Percentiles rank a stretch among this genome's conserved stretches.
Evolutionary conservation across 2,888 invertebrate species (phyloP).

Genomic region (Nymphalis polychloros): DNA sequence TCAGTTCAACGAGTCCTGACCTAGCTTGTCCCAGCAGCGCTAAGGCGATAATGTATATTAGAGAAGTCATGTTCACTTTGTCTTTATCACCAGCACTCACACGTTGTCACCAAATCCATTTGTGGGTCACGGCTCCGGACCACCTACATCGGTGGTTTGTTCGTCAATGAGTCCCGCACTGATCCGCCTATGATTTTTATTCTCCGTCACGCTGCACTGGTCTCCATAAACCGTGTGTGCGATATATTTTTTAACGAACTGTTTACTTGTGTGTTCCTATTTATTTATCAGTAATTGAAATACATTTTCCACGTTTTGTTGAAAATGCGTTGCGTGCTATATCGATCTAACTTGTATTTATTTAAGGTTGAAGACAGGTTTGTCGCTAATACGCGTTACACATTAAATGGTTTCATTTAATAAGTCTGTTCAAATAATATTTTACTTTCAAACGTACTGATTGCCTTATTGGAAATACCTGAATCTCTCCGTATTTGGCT

Average conservation of each 20-base stretch:
- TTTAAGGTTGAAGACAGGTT: constrained; percentile 55
- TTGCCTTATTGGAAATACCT: neutral
- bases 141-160: constrained; percentile 70
- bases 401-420: constrained; percentile 54
- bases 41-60: constrained; percentile 63
- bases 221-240: constrained; percentile 56
- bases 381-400: constrained; percentile 52
- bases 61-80: constrained; percentile 65
- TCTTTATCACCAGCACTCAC: constrained; percentile 52
- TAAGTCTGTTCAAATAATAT: constrained; percentile 66
- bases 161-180: constrained; percentile 70
- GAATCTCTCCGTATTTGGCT: no score
- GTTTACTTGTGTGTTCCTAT: constrained; percentile 45
- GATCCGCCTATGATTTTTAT: constrained; percentile 76
- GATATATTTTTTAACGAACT: constrained; percentile 54
- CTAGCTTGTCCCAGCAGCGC: constrained; percentile 60
- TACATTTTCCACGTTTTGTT: constrained; percentile 75
- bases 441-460: constrained; percentile 63
- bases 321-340: constrained; percentile 44
- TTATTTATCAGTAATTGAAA: constrained; percentile 51
- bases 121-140: constrained; percentile 69
- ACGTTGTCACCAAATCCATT: constrained; percentile 73
- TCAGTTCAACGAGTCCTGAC: constrained; percentile 63
- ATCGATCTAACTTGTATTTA: constrained; percentile 49
- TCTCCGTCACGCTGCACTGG: constrained; percentile 72